Evolutionary conservation across 1,140 invertebrate species (phyloP), one percentile per base, ranked within the genome.

Genomic region (Polypedilum pembai): DNA sequence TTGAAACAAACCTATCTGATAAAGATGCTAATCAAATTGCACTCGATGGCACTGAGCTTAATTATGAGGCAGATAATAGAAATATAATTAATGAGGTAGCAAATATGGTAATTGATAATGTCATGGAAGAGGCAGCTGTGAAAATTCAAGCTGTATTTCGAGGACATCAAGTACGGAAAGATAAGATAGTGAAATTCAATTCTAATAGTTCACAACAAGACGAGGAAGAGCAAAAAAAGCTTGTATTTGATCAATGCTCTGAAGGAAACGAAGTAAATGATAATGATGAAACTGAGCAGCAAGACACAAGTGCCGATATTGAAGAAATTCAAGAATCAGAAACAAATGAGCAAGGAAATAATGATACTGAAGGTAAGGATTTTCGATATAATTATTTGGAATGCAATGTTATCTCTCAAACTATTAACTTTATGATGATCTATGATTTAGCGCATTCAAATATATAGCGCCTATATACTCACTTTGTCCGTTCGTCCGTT

Each of bases 131-230:
- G 7, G 73, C 94, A 5, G 94, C 94, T 40, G 91, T 91, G 75
- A 96, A 96, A 84, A 96, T 96, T 75, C 94, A 96, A 83, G 93
- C 94, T 41, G 93, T 93, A 66, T 96, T 96, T 88, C 88, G 93
- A 74, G 94, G 94, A 69, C 93, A 95, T 84, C 93, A 94, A 83
- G 89, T 89, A 24, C 92, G 93, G 81, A 94, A 94, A 83, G 91
- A 93, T 18, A 69, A 69, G 3, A 3, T 33, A 33, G 5, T 33
- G 5, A 33, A 33, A 69, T 69, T 69, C 10, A n/a, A 56, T 56
- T n/a, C 45, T n/a, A 12, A 69, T 20, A 7, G 3, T 7, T 69
- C 17, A 10, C 8, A 69, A 20, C 3, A 69, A 2, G 65, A 69
- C 0, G 65, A 69, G 7, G 8, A 20, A 1, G 65, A 69, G 20